Conservation (phyloP, 2,797 vertebrate species). For the Helarctos malayanus region DNA sequence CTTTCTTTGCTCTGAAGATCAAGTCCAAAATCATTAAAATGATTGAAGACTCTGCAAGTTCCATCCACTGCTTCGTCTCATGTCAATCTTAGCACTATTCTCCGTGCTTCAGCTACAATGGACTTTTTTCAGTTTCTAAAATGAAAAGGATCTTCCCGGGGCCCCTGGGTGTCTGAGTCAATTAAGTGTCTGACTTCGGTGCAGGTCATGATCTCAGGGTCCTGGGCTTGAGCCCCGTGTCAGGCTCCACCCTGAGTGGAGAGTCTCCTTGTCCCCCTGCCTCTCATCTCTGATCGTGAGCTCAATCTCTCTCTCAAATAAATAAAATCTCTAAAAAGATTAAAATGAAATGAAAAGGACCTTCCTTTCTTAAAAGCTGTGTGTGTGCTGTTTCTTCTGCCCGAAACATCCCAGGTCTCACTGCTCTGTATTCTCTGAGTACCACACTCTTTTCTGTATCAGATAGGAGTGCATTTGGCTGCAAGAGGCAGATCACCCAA, state of each 20-base stretch:
- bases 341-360: not conserved
- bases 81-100: not conserved
- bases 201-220: not conserved
- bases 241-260: rapidly evolving
- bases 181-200: not conserved
- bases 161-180: not conserved
- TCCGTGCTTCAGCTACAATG: not conserved
- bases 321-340: not conserved
- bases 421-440: not conserved
- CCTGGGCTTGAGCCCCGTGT: no score
- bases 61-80: not conserved
- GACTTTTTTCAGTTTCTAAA: not conserved
- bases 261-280: not conserved
- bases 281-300: rapidly evolving
- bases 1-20: not conserved
- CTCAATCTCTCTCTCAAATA: not conserved
- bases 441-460: not conserved
- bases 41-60: not conserved
- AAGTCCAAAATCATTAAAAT: not conserved
- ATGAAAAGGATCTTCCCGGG: not conserved
- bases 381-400: not conserved
- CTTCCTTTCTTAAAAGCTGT: slow-evolving; percentile 25
- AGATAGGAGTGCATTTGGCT: not conserved
- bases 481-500: not conserved
- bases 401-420: not conserved